Evolutionary conservation across 2,113 vertebrate genomes (phyloP).

Genomic region (Microcebus murinus): DNA sequence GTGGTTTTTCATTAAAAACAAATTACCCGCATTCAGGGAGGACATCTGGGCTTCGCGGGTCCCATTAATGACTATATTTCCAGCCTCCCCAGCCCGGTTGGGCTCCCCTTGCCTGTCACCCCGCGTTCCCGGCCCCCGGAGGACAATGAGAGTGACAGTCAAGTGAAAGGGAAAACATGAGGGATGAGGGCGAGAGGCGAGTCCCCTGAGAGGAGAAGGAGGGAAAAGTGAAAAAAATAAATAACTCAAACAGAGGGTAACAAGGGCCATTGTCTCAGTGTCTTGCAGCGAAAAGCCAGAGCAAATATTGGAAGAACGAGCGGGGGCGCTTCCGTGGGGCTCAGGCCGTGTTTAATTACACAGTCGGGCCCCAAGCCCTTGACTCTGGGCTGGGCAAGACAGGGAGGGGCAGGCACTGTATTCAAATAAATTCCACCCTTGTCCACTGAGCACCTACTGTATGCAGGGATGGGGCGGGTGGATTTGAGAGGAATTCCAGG

Average conservation of each 20-base stretch:
- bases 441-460: accelerated
- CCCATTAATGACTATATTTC: conserved; percentile 95
- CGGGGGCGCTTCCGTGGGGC: background rate
- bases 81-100: conserved; percentile 85
- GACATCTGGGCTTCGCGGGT: conserved; percentile 98
- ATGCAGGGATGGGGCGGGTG: background rate
- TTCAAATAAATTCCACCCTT: background rate
- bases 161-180: conserved; percentile 74
- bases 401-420: accelerated
- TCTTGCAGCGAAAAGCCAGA: conserved; percentile 57
- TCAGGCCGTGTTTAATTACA: conserved; percentile 54
- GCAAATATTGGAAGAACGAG: conserved; percentile 48
- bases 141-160: conserved; percentile 83
- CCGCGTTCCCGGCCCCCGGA: conserved; percentile 68
- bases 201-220: conserved; percentile 65
- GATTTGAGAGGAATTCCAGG: background rate
- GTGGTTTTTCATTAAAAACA: conserved; percentile 99
- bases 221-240: conserved; percentile 67
- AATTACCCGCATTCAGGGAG: conserved; percentile 99
- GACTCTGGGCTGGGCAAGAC: accelerated
- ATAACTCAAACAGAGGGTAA: conserved; percentile 75
- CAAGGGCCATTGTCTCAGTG: conserved; percentile 77
- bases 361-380: background rate
- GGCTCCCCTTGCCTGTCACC: conserved; percentile 89
- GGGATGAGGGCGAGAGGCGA: conserved; percentile 75